Evolutionary conservation across 1,140 invertebrate species (phyloP).

Genomic region (Apis mellifera): Amel_HAv3.1 CM009940.2:6867001-6867500

Average conservation of each 20-base stretch:
- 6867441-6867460: neutral
- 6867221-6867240: neutral
- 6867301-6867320: neutral
- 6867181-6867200: neutral
- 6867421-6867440: no score
- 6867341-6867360: constrained; percentile 1
- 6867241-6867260: constrained; percentile 28
- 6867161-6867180: constrained; percentile 5
- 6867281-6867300: constrained; percentile 1
- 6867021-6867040: neutral
- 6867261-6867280: constrained; percentile 3
- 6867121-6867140: neutral
- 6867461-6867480: neutral
- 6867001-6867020: neutral
- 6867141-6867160: neutral
- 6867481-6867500: neutral
- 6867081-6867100: no score
- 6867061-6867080: no score
- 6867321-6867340: neutral
- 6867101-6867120: no score
- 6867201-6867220: neutral
- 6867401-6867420: no score
- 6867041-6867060: neutral
- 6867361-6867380: neutral
- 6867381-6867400: no score